phyloP scores from a whole-genome alignment of 1,140 invertebrate genomes.

The Venturia canescens region DNA sequence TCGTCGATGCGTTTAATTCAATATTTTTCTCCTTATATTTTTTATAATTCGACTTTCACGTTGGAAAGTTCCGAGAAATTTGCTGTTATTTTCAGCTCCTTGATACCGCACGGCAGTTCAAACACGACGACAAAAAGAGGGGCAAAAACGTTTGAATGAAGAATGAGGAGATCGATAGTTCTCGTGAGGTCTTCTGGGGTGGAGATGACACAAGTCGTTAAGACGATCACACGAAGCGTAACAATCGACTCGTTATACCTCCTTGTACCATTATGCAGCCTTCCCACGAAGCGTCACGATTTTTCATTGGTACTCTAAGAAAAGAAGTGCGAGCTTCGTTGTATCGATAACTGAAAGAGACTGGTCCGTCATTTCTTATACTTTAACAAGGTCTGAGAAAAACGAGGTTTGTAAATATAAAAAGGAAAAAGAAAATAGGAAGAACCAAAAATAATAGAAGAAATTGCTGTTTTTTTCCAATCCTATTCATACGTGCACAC shows the following conservation, averaged over 20 bases:
- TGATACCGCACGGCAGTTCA: background rate
- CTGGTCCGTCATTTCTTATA: background rate
- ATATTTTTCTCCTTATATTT: constrained; percentile 20
- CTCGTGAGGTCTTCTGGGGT: background rate
- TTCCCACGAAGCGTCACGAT: background rate
- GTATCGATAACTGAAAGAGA: background rate
- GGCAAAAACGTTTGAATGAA: background rate
- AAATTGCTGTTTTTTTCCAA: no score
- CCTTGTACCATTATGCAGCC: background rate
- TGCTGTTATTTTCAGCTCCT: constrained; percentile 14
- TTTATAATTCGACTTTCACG: constrained; percentile 10
- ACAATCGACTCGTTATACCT: constrained; percentile 20
- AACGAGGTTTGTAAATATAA: background rate
- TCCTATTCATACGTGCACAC: no score
- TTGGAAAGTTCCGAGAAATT: background rate
- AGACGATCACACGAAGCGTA: constrained; percentile 14
- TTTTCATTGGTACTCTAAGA: background rate
- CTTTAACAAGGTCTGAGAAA: background rate
- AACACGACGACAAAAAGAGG: background rate
- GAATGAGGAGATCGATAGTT: background rate
- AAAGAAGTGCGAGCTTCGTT: constrained; percentile 2
- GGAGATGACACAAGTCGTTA: constrained; percentile 20
- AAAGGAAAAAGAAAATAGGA: background rate
- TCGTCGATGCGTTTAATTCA: constrained; percentile 32
- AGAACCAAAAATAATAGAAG: no score